Percentiles rank a stretch among this genome's conserved stretches.
These are phyloP conservation scores for Hermetia illucens DNA, from an alignment of 1,140 invertebrate genomes.

Conservation along the genomic window DNA sequence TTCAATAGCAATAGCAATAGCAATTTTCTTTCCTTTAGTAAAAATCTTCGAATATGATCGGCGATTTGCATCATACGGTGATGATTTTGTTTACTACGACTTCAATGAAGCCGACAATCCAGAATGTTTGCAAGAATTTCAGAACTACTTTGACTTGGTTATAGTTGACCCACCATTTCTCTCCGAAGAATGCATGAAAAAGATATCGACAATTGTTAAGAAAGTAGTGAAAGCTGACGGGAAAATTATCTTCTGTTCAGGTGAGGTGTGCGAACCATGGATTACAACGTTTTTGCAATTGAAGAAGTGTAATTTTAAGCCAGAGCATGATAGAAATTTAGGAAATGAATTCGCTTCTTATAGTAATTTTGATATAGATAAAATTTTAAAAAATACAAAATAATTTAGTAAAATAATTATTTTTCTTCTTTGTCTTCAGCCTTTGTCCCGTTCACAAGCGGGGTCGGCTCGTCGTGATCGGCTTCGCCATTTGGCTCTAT, in stretches of 20 bases:
- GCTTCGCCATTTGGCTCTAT: too few species aligned
- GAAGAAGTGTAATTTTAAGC: constrained; percentile 54
- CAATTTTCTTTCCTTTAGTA: constrained; percentile 34
- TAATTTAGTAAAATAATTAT: too few species aligned
- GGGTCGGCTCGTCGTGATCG: too few species aligned
- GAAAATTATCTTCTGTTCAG: constrained; percentile 82
- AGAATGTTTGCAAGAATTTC: constrained; percentile 45
- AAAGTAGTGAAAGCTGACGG: constrained; percentile 47
- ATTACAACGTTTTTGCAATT: constrained; percentile 48
- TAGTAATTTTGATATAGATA: constrained; percentile 66
- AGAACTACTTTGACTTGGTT: constrained; percentile 63
- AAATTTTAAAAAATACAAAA: too few species aligned
- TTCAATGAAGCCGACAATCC: constrained; percentile 58
- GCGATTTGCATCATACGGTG: constrained; percentile 62
- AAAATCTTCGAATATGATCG: constrained; percentile 68
- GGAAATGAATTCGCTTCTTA: constrained; percentile 87
- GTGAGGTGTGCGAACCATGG: constrained; percentile 61
- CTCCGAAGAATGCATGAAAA: constrained; percentile 81
- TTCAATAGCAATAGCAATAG: neutral
- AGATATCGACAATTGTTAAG: constrained; percentile 66
- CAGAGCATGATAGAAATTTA: constrained; percentile 74
- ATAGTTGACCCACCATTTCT: constrained; percentile 90
- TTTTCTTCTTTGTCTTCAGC: too few species aligned
- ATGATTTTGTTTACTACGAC: constrained; percentile 80
- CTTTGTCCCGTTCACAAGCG: too few species aligned